phyloP scores from a whole-genome alignment of 2,888 invertebrate species.

The Taphrorychus bicolor region DNA sequence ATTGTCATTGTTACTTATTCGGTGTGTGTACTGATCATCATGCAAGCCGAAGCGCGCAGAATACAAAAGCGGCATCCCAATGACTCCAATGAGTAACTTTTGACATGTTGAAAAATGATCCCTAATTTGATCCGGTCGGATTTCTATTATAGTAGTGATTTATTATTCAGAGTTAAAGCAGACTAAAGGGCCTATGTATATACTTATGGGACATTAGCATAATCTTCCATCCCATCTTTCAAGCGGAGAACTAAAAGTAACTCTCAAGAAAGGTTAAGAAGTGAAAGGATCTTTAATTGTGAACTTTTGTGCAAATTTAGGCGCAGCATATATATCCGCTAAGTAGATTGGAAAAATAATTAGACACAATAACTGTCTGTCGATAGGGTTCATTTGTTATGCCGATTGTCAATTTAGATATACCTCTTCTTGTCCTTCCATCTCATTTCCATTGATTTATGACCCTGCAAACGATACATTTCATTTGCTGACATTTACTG shows the following conservation, averaged over 20 bases:
- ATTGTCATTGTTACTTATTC: slow-evolving; percentile 18
- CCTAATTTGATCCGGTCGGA: background rate
- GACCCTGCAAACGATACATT: background rate
- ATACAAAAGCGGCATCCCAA: background rate
- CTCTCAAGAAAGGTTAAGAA: slow-evolving; percentile 23
- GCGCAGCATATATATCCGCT: slow-evolving; percentile 3
- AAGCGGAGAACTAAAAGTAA: background rate
- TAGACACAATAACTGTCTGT: background rate
- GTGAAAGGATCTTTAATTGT: slow-evolving; percentile 21
- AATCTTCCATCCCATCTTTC: background rate
- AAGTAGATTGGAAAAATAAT: slow-evolving; percentile 5
- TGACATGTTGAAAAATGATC: background rate
- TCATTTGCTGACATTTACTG: background rate
- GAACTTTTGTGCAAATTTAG: slow-evolving; percentile 8
- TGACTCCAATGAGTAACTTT: background rate
- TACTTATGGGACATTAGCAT: background rate
- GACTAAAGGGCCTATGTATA: background rate
- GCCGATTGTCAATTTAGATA: background rate
- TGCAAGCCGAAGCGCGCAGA: background rate
- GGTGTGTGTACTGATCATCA: slow-evolving; percentile 7
- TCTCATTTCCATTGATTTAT: background rate
- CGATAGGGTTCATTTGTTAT: slow-evolving; percentile 1
- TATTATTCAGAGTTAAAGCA: background rate
- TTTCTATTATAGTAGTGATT: background rate
- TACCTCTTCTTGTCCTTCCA: background rate